A percentile compares a stretch with the other conserved stretches of the same genome.
Evolutionary conservation across 2,888 invertebrate species (phyloP).

Genomic region (Drosophila anomalata): DNA sequence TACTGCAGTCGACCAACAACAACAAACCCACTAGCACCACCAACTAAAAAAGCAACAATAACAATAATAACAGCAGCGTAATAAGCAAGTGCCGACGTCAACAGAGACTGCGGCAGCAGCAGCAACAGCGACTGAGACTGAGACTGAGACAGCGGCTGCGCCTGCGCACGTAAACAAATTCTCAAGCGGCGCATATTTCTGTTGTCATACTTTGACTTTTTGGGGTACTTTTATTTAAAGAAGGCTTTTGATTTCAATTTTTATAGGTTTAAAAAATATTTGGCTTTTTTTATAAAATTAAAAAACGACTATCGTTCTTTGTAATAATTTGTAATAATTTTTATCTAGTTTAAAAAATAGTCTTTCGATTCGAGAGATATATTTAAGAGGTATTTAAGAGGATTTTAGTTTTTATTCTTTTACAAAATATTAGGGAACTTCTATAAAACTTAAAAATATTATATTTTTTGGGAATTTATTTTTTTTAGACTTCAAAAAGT

Average conservation of each 20-base stretch:
- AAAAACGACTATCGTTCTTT: too few relatives aligned
- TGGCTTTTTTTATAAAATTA: too few relatives aligned
- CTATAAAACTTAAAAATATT: too few relatives aligned
- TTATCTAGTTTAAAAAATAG: too few relatives aligned
- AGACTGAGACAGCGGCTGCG: constrained; percentile 47
- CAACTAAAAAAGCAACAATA: constrained; percentile 28
- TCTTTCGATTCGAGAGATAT: too few relatives aligned
- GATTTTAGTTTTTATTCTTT: neutral
- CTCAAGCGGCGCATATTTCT: constrained; percentile 64
- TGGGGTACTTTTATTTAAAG: neutral
- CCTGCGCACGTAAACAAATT: constrained; percentile 75
- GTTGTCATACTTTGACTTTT: constrained; percentile 10
- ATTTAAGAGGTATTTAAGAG: too few relatives aligned
- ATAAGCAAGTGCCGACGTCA: constrained; percentile 40
- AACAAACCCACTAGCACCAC: constrained; percentile 26
- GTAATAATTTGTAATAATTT: too few relatives aligned
- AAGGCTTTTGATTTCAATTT: neutral
- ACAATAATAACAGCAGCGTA: constrained; percentile 41
- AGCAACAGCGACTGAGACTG: constrained; percentile 19
- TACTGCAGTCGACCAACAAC: constrained; percentile 51
- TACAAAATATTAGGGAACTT: neutral
- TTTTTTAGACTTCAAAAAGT: too few relatives aligned
- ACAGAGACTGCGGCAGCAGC: constrained; percentile 11
- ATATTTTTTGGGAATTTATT: too few relatives aligned
- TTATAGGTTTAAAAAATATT: too few relatives aligned